Evolutionary conservation across 2,797 vertebrate genomes (phyloP).

Genomic region (Cygnus olor): DNA sequence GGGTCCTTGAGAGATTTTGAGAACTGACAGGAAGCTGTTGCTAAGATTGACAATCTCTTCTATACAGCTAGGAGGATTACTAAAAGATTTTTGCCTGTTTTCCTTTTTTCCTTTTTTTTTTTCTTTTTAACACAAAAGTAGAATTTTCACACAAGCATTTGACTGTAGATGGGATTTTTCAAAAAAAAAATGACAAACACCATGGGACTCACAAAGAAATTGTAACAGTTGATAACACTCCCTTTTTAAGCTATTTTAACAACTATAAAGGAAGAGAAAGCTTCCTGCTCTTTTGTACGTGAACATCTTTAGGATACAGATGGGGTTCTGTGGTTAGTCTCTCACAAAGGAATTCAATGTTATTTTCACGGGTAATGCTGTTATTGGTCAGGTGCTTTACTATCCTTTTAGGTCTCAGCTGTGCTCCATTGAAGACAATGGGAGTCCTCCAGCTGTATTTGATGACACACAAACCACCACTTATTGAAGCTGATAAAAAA

Average conservation of each 20-base stretch:
- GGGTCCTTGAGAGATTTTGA: background rate
- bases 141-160: background rate
- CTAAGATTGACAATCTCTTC: background rate
- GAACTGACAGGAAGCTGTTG: background rate
- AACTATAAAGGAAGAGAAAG: background rate
- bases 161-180: background rate
- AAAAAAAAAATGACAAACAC: conserved; percentile 11
- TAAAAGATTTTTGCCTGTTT: background rate
- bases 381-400: background rate
- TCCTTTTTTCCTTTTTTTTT: background rate
- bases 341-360: background rate
- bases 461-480: background rate
- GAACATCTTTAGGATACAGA: background rate
- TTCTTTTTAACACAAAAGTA: background rate
- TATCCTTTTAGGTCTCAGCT: background rate
- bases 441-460: background rate
- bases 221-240: background rate
- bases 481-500: background rate
- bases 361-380: background rate
- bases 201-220: background rate
- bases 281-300: background rate
- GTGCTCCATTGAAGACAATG: background rate
- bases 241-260: conserved; percentile 4
- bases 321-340: background rate
- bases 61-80: background rate